Base-by-base conservation (phyloP, 2,888 invertebrate genomes). In the Nezara viridula region DNA sequence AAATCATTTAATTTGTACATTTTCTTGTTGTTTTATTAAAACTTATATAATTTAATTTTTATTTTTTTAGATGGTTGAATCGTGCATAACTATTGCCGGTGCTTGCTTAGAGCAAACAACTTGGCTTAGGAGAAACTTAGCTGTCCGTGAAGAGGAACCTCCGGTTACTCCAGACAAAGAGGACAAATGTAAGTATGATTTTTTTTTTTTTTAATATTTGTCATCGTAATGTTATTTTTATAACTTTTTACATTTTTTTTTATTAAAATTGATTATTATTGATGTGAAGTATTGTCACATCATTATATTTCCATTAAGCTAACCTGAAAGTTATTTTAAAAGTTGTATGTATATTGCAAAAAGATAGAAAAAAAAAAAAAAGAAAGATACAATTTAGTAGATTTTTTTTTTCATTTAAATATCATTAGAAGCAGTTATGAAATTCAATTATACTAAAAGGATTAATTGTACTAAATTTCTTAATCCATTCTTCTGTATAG, bases 61-160 rank as follows among this genome's bases (percentile, higher is more conserved):
- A 14, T 37, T 85, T 90, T 92, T 92, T 73, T 91, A 95, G 93
- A 93, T 98, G 89, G 95, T 98, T 73, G 98, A 98, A 92, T 96
- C 96, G 9, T 95, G 97, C 89, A 96, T 96, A 10, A 95, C 95
- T 93, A 96, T 98, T 60, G 97, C 97, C 14, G 97, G 97, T n/a
- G 96, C 97, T n/a, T 96, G 97, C 91, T 93, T 98, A 91, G 97
- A 97, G 92, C 97, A 97, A 93, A 97, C 97, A 1, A 97, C 97
- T 0, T 98, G 98, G 98, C 93, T 98, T 88, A 93, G 97, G 90
- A 94, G 96, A 91, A 97, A 96, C 93, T 94, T 97, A 90, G 96
- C 97, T 86, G 97, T 97, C 2, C 95, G 96, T 90, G 95, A 96
- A 92, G 95, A 95, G 90, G 93, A 93, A 89, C 92, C 92, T 55